Evolutionary conservation across 2,888 invertebrate genomes (phyloP), one percentile per base, ranked within the genome.

Genomic region (Drosophila nr. perissopoda): DNA sequence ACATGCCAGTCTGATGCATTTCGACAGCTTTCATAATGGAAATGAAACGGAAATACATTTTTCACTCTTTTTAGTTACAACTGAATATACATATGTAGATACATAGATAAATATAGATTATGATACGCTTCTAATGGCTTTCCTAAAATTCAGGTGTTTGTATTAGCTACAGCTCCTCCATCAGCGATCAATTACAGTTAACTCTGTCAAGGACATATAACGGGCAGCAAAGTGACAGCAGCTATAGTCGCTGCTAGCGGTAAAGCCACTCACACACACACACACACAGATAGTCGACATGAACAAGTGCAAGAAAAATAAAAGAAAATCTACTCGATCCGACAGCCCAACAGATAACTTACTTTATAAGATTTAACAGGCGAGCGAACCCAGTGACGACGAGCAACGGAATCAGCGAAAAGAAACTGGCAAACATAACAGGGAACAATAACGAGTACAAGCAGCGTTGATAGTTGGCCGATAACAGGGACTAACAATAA

Each of bases 391-490:
- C 54, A 71, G 70, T 18, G 51, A 51, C 49, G 49, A 4, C n/a
- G 25, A n/a, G 13, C 36, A 51, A 58, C 40, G 46, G 49, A 27
- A 33, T 40, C 70, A 66, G 49, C 68, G 34, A 40, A 63, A 72
- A 68, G 74, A 60, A 82, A 82, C 74, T 51, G 66, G 72, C 73
- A 74, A 81, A 83, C 85, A 81, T 76, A 86, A 79, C 86, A 85
- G 86, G 80, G 76, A 88, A 89, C 88, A 86, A 89, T 86, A 89
- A 88, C 90, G 79, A 89, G 79, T 74, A 89, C 88, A 82, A 88
- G 85, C 83, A 65, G 67, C 76, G 76, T 80, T 89, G 89, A 85
- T 85, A 89, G 87, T 74, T 67, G 59, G 36, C 76, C 85, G 88
- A 86, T 84, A 86, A 87, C 88, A 89, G 81, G 59, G 72, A 74